Evolutionary conservation across 2,797 vertebrate species (phyloP).

Genomic region (Alosa sapidissima): DNA sequence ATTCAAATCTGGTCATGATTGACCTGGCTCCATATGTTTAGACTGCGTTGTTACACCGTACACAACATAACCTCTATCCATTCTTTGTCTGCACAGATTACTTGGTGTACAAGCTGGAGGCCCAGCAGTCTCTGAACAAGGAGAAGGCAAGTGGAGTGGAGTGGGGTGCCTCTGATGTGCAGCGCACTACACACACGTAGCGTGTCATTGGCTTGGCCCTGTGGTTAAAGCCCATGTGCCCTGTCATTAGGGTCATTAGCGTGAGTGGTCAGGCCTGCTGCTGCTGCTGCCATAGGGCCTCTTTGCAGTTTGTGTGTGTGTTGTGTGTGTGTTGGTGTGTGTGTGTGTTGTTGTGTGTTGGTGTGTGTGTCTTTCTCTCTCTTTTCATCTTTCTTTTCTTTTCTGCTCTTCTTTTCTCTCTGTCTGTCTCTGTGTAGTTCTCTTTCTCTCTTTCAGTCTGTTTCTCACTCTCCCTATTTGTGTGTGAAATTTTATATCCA

Average conservation of each 20-base stretch:
- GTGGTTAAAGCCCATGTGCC: background rate
- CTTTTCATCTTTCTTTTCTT: background rate
- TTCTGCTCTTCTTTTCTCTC: background rate
- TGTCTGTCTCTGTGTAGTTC: background rate
- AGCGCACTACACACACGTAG: background rate
- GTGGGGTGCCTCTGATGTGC: too few relatives aligned
- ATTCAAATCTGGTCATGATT: background rate
- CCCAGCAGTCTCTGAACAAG: slow-evolving; percentile 95
- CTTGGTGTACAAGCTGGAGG: slow-evolving; percentile 94
- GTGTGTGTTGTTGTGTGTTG: background rate
- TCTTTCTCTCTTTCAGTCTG: background rate
- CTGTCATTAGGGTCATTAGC: background rate
- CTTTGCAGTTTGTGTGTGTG: too few relatives aligned
- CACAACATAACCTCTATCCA: background rate
- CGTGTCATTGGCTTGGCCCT: background rate
- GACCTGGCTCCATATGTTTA: too few relatives aligned
- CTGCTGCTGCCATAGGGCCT: background rate
- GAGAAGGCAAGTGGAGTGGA: slow-evolving; percentile 84
- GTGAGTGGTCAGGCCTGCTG: background rate
- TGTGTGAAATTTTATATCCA: too few relatives aligned
- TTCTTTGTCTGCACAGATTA: slow-evolving; percentile 78
- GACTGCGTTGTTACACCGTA: too few relatives aligned
- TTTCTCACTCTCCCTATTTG: too few relatives aligned
- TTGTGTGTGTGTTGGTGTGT: background rate
- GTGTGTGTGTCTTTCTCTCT: background rate